Percentiles rank a stretch among this genome's conserved stretches.
Evolutionary conservation across 2,797 vertebrate species (phyloP).

Genomic region (Rhadinocentrus ornatus): DNA sequence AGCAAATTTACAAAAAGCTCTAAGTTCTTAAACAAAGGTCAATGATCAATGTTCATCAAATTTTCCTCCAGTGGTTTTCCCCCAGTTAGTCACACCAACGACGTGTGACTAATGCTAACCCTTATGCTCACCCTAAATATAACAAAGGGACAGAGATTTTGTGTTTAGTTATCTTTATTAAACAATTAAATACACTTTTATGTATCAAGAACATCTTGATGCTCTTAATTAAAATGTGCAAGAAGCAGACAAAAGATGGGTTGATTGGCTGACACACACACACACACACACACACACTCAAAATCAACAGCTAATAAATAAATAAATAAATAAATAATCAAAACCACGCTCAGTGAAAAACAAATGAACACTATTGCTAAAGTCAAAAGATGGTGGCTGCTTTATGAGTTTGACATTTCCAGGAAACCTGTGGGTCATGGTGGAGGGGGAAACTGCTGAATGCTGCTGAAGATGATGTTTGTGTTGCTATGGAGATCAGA

Average conservation of each 20-base stretch:
- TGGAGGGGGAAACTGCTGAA: neutral
- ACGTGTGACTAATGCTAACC: neutral
- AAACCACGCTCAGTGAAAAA: conserved; percentile 45
- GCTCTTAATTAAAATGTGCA: conserved; percentile 76
- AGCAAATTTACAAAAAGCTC: neutral
- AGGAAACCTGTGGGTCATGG: neutral
- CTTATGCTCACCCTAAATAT: neutral
- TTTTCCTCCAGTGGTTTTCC: no score
- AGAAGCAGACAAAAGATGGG: conserved; percentile 58
- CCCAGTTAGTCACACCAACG: no score
- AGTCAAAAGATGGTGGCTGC: conserved; percentile 30
- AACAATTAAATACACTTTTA: conserved; percentile 90
- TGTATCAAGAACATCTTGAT: conserved; percentile 88
- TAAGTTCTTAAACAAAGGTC: neutral
- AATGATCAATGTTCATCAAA: no score
- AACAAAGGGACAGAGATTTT: neutral
- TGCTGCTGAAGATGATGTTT: neutral
- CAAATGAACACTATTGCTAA: conserved; percentile 26
- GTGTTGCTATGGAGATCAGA: neutral
- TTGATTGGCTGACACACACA: conserved; percentile 15
- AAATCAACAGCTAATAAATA: conserved; percentile 35
- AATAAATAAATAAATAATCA: conserved; percentile 13
- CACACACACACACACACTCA: conserved; percentile 22
- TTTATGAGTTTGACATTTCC: conserved; percentile 45
- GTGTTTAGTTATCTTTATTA: neutral